Percentiles rank a stretch among this genome's conserved stretches.
These are phyloP conservation scores for Panthera tigris DNA, from an alignment of 2,113 vertebrate species.

Conservation along the genomic window DNA sequence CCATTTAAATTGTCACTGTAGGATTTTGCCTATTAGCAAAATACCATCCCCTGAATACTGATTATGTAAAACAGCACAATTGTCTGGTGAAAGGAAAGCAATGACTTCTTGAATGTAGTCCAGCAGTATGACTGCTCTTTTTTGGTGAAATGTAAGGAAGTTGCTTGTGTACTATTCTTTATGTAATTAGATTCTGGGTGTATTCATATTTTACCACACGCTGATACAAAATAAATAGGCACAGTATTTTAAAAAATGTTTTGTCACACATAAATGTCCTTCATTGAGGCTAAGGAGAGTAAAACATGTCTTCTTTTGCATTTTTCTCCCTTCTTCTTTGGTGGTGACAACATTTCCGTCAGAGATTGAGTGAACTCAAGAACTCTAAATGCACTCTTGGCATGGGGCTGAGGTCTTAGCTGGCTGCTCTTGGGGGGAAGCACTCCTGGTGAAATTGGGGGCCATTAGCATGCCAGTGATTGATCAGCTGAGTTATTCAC, in stretches of 20 bases:
- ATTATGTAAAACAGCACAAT: slow-evolving; percentile 58
- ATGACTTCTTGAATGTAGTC: slow-evolving; percentile 42
- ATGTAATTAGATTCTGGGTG: slow-evolving; percentile 38
- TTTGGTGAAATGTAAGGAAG: slow-evolving; percentile 41
- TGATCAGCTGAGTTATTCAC: slow-evolving; percentile 56
- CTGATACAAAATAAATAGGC: slow-evolving; percentile 55
- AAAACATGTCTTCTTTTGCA: neutral
- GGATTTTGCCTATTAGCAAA: slow-evolving; percentile 73
- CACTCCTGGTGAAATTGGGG: slow-evolving; percentile 17
- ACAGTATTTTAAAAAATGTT: neutral
- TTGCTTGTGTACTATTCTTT: slow-evolving; percentile 17
- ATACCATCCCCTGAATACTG: slow-evolving; percentile 60
- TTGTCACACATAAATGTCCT: neutral
- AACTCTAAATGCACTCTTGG: slow-evolving; percentile 7
- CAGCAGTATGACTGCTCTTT: neutral
- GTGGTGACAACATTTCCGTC: neutral
- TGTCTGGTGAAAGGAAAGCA: slow-evolving; percentile 37
- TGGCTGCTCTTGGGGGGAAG: neutral
- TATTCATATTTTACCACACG: slow-evolving; percentile 35
- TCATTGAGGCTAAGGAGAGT: neutral
- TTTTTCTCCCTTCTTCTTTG: neutral
- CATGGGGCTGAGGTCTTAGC: neutral
- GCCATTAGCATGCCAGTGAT: slow-evolving; percentile 34
- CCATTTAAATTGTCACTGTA: slow-evolving; percentile 75
- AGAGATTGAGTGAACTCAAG: neutral